phyloP scores from a whole-genome alignment of 2,888 invertebrate species.

The Belgica antarctica region DNA sequence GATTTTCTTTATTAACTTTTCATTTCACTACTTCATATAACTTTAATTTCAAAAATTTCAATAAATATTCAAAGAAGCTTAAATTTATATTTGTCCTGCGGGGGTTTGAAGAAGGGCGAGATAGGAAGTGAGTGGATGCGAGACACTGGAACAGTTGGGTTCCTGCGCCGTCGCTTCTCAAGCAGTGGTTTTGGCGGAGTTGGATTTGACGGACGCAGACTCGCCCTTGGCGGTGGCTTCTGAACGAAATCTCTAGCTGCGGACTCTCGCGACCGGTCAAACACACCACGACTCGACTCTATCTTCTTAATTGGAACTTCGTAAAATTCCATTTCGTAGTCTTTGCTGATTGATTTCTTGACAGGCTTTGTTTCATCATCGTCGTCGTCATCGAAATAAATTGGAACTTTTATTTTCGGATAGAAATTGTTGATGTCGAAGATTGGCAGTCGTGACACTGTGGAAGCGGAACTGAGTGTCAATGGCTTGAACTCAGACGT shows the following conservation, averaged over 20 bases:
- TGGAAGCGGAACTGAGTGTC: not conserved
- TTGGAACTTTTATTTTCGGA: not conserved
- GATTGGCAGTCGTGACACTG: not conserved
- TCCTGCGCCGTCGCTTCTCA: not conserved
- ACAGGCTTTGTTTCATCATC: not conserved
- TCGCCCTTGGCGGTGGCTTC: no score
- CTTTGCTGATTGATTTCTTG: not conserved
- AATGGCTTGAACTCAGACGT: not conserved
- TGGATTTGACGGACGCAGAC: no score
- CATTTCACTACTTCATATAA: not conserved
- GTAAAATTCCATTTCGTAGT: not conserved
- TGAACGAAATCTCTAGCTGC: not conserved
- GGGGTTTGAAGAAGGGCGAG: not conserved
- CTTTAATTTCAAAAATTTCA: not conserved
- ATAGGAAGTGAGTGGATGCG: not conserved
- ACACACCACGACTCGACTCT: not conserved
- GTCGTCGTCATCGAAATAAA: not conserved
- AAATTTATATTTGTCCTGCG: not conserved
- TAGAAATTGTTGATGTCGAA: constrained; percentile 35
- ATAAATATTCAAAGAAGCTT: constrained; percentile 28
- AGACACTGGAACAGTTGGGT: not conserved
- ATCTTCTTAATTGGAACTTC: not conserved
- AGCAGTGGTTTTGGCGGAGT: not conserved
- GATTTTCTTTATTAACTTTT: not conserved
- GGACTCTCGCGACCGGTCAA: not conserved